phyloP scores from a whole-genome alignment of 1,140 invertebrate genomes.

The Pogonomyrmex barbatus region DNA sequence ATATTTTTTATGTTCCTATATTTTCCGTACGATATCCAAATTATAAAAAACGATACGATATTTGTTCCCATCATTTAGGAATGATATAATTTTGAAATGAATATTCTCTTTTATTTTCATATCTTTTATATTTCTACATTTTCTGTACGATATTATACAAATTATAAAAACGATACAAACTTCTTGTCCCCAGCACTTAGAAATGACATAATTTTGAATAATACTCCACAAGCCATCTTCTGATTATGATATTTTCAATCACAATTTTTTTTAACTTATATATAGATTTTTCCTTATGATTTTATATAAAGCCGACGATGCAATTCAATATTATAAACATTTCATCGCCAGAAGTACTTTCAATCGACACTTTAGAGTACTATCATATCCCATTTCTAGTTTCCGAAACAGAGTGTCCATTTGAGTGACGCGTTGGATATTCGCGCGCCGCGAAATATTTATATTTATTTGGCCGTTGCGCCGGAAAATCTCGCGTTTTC shows the following conservation, averaged over 20 bases:
- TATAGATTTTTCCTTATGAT: background rate
- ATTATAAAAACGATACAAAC: background rate
- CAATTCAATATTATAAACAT: background rate
- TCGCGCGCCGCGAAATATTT: constrained; percentile 17
- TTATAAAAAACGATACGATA: background rate
- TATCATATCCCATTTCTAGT: background rate
- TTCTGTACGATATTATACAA: background rate
- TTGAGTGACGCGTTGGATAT: constrained; percentile 32
- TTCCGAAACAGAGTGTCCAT: background rate
- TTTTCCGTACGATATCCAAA: constrained; percentile 1
- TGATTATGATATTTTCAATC: constrained; percentile 17
- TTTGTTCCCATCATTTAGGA: background rate
- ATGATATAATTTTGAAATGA: background rate
- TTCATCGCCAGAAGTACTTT: background rate
- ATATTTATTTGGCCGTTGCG: constrained; percentile 37
- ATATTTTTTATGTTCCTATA: background rate
- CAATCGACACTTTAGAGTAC: background rate
- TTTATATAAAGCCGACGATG: background rate
- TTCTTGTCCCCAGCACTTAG: background rate
- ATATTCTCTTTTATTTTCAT: background rate
- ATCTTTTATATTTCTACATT: background rate
- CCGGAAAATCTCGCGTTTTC: constrained; percentile 31
- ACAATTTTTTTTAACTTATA: background rate
- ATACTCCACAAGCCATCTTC: background rate
- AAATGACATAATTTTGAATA: background rate